phyloP scores from a whole-genome alignment of 2,797 vertebrate genomes.

The Etheostoma nigrum region DNA sequence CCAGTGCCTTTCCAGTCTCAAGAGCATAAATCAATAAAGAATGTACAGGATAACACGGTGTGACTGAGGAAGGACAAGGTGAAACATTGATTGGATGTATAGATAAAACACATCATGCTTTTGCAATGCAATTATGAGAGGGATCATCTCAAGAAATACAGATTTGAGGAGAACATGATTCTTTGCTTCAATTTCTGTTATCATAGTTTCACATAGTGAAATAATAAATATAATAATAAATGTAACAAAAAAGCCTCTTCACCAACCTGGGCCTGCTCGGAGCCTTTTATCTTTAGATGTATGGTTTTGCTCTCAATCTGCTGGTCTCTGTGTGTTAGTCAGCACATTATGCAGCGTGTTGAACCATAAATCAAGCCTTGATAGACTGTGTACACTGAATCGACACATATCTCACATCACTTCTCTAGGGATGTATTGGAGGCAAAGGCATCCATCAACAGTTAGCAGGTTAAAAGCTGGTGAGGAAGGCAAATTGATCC shows the following conservation, averaged over 20 bases:
- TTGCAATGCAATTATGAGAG: neutral
- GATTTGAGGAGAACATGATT: conserved; percentile 13
- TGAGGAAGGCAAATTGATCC: conserved; percentile 35
- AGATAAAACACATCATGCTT: conserved; percentile 22
- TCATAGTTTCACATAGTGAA: conserved; percentile 13
- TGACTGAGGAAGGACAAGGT: conserved; percentile 32
- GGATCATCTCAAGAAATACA: conserved; percentile 2
- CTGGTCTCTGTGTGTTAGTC: conserved; percentile 7
- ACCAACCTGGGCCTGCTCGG: neutral
- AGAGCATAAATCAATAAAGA: conserved; percentile 65
- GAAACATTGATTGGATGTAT: conserved; percentile 45
- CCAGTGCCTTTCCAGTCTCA: conserved; percentile 34
- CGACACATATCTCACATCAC: conserved; percentile 47
- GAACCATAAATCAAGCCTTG: conserved; percentile 52
- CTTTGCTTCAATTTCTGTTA: neutral
- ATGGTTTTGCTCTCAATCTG: conserved; percentile 16
- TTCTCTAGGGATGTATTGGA: conserved; percentile 30
- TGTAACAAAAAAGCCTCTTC: neutral
- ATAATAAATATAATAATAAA: too few relatives aligned
- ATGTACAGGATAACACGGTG: conserved; percentile 39
- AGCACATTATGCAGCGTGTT: conserved; percentile 10
- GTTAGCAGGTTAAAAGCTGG: conserved; percentile 45
- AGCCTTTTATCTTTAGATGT: conserved; percentile 29
- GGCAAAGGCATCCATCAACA: conserved; percentile 49
- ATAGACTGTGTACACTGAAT: conserved; percentile 47